Evolutionary conservation across 2,797 vertebrate genomes (phyloP).

Genomic region (Cynopterus sphinx): DNA sequence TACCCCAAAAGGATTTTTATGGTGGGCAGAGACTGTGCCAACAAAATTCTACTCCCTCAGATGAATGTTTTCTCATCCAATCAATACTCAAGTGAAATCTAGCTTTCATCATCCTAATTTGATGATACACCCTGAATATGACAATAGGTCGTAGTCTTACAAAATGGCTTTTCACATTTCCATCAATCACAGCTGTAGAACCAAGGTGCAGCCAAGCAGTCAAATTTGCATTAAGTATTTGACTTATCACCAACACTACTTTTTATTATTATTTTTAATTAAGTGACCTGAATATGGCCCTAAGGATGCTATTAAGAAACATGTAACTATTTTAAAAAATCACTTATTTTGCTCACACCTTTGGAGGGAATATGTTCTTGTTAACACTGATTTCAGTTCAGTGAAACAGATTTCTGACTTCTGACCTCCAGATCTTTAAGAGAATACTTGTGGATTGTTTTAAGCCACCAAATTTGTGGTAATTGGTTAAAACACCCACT

Average conservation of each 20-base stretch:
- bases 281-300: not conserved
- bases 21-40: conserved; percentile 83
- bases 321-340: not conserved
- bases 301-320: not conserved
- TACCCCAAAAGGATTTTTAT: conserved; percentile 84
- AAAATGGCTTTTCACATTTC: not conserved
- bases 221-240: not conserved
- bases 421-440: not conserved
- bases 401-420: not conserved
- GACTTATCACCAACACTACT: not conserved
- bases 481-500: not conserved
- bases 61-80: conserved; percentile 28
- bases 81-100: not conserved
- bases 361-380: not conserved
- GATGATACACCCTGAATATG: not conserved
- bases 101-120: not conserved
- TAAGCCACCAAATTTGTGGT: too few species aligned
- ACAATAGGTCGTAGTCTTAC: not conserved
- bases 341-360: not conserved
- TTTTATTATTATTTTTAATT: not conserved
- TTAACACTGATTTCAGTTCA: not conserved
- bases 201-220: not conserved
- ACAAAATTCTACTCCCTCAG: conserved; percentile 81
- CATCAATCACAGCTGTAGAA: not conserved
- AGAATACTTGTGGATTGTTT: not conserved